phyloP scores from a whole-genome alignment of 2,888 invertebrate genomes.

The Harpagoxenus sublaevis region DNA sequence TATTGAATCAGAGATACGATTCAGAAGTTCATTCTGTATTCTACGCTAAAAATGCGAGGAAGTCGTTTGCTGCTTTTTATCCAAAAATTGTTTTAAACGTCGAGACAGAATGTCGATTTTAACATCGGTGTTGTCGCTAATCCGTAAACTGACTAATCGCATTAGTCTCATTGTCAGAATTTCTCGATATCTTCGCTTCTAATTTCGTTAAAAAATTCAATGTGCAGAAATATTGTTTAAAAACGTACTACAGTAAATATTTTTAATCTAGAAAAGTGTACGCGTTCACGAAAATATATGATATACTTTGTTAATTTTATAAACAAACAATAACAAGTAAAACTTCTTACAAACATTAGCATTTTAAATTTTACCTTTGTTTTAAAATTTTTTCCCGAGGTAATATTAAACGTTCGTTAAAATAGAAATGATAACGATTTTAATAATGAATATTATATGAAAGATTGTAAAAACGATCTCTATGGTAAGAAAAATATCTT shows the following conservation, averaged over 20 bases:
- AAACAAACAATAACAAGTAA: neutral
- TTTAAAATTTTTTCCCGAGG: conserved; percentile 7
- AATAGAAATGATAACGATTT: neutral
- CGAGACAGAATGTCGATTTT: neutral
- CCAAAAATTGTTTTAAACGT: neutral
- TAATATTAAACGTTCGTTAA: conserved; percentile 10
- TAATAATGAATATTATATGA: neutral
- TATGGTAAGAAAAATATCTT: conserved; percentile 1
- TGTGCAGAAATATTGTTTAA: neutral
- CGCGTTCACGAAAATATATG: neutral
- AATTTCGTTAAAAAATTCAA: neutral
- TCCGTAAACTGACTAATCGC: neutral
- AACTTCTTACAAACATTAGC: neutral
- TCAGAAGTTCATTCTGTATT: neutral
- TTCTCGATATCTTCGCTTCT: neutral
- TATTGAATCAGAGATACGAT: neutral
- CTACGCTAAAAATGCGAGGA: neutral
- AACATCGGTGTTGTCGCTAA: neutral
- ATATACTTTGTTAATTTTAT: conserved; percentile 1
- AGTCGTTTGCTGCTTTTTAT: neutral
- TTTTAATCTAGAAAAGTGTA: conserved; percentile 15
- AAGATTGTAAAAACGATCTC: neutral
- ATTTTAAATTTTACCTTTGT: neutral
- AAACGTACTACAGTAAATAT: neutral
- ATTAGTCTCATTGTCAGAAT: neutral